These are phyloP conservation scores for Rhincodon typus DNA, from an alignment of 2,797 vertebrate species.

Conservation along the genomic window DNA sequence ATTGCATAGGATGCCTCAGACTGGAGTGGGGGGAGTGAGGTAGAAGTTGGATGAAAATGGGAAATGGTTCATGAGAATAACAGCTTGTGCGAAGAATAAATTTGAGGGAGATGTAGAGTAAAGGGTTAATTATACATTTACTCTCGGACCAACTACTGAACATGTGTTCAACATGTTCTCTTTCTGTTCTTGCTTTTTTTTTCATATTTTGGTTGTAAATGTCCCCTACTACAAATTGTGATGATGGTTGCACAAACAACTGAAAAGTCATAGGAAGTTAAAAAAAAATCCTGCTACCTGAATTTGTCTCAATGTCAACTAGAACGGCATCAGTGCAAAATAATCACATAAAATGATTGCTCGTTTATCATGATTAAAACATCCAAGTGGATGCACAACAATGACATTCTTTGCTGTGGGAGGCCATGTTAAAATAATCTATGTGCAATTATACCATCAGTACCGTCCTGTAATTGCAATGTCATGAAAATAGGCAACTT, in stretches of 20 bases:
- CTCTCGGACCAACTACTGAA: neutral
- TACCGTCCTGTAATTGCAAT: neutral
- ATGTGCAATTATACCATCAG: neutral
- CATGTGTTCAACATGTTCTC: neutral
- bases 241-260: neutral
- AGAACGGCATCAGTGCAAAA: neutral
- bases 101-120: too few species aligned
- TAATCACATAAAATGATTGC: neutral
- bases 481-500: neutral
- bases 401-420: neutral
- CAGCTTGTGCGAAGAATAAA: too few species aligned
- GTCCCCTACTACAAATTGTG: neutral
- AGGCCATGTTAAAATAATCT: neutral
- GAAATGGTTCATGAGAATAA: too few species aligned
- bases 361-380: neutral
- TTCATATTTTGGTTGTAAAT: neutral
- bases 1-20: too few species aligned
- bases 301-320: neutral
- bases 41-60: too few species aligned
- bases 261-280: neutral
- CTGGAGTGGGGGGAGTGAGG: too few species aligned
- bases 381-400: neutral
- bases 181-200: neutral
- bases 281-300: neutral
- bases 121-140: too few species aligned